Conservation (phyloP, 2,888 invertebrate species). For the Ichneumon xanthorius region DNA sequence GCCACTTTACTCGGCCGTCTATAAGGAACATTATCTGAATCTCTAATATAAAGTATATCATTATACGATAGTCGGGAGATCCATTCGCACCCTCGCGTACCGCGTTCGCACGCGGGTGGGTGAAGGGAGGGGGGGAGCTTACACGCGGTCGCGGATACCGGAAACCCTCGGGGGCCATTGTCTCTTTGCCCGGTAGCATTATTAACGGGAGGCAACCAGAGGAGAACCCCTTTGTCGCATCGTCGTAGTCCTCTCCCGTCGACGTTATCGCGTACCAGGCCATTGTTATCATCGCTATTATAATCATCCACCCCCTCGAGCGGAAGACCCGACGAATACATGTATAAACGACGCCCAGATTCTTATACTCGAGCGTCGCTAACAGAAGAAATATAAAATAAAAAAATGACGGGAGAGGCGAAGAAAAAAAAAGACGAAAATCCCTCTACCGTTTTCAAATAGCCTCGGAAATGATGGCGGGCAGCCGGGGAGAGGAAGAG, state of each 20-base stretch:
- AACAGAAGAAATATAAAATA: conserved; percentile 9
- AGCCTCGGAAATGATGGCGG: not conserved
- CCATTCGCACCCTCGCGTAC: conserved; percentile 28
- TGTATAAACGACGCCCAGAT: conserved; percentile 29
- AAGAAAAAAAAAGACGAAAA: conserved; percentile 23
- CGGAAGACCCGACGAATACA: conserved; percentile 39
- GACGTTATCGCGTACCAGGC: conserved; percentile 58
- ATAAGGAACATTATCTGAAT: conserved; percentile 42
- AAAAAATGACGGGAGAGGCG: conserved; percentile 11
- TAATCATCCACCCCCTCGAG: conserved; percentile 65
- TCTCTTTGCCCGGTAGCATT: conserved; percentile 61
- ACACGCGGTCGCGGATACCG: conserved; percentile 50
- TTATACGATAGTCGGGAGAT: conserved; percentile 21
- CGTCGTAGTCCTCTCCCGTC: conserved; percentile 49
- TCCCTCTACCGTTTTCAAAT: conserved; percentile 29
- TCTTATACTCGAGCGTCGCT: conserved; percentile 28
- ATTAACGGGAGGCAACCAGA: conserved; percentile 64
- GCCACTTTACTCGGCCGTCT: conserved; percentile 2
- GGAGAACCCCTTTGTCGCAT: conserved; percentile 56
- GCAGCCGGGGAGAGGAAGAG: conserved; percentile 5
- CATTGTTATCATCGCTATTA: conserved; percentile 69
- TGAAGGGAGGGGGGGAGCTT: not conserved
- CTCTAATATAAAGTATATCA: conserved; percentile 44
- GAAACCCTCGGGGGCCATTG: conserved; percentile 57
- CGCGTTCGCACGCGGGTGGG: not conserved